Evolutionary conservation across 1,140 invertebrate genomes (phyloP).

Genomic region (Pogonognathellus flavescens): DNA sequence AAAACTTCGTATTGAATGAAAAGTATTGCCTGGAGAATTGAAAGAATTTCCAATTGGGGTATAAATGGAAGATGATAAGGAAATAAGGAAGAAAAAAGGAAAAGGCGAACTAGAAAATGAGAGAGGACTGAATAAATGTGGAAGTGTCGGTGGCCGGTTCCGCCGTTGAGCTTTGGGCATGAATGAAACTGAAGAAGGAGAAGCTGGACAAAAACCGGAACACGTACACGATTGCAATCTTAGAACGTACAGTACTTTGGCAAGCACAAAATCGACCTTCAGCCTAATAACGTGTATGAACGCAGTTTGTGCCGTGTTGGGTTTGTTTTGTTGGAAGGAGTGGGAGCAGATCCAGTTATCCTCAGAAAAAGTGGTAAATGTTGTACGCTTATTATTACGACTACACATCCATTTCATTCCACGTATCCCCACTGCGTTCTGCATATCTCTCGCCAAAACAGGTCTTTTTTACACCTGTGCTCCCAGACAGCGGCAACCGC

Average conservation of each 20-base stretch:
- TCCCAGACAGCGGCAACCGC: no score
- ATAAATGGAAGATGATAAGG: not conserved
- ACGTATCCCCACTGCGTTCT: not conserved
- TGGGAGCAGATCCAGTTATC: conserved; percentile 43
- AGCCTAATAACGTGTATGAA: no score
- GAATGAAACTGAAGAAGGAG: not conserved
- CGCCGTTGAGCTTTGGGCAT: not conserved
- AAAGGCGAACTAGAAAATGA: no score
- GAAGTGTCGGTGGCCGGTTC: no score
- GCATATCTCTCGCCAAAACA: not conserved
- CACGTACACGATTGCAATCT: no score
- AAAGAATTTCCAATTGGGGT: not conserved
- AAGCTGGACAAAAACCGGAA: conserved; percentile 20
- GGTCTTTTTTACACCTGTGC: conserved; percentile 9
- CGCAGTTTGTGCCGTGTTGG: conserved; percentile 1
- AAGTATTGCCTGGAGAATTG: no score
- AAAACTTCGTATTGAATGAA: no score
- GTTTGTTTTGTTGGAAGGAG: not conserved
- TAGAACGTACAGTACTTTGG: no score
- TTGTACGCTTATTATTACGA: not conserved
- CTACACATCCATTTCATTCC: not conserved
- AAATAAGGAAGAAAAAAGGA: no score
- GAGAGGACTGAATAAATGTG: no score
- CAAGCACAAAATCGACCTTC: no score
- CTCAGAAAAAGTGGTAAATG: conserved; percentile 40